A percentile compares a stretch with the other conserved stretches of the same genome.
Conservation (phyloP, 2,797 vertebrate genomes). For the Trematomus bernacchii region DNA sequence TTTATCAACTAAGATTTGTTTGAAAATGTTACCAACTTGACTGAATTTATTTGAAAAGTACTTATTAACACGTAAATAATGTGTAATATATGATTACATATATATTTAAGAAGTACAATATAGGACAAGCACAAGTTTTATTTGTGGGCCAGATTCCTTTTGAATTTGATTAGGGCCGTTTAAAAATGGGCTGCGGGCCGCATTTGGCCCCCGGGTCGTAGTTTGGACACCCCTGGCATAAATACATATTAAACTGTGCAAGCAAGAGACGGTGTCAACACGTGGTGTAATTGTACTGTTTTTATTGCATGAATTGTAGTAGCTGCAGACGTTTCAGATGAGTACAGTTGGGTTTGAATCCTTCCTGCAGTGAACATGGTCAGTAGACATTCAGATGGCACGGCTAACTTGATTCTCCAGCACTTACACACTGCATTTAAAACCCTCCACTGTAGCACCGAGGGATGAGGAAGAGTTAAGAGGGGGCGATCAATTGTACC, state of each 20-base stretch:
- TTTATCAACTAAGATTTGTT: too few species aligned
- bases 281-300: constrained; percentile 71
- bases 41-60: too few species aligned
- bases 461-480: not conserved
- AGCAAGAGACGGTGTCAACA: constrained; percentile 32
- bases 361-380: constrained; percentile 65
- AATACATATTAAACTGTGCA: not conserved
- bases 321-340: constrained; percentile 77
- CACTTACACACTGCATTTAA: constrained; percentile 73
- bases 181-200: too few species aligned
- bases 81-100: too few species aligned
- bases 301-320: constrained; percentile 88
- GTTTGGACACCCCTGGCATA: too few species aligned
- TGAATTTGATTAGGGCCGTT: too few species aligned
- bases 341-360: constrained; percentile 72
- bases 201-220: too few species aligned
- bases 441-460: constrained; percentile 32
- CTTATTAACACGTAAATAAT: too few species aligned
- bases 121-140: too few species aligned
- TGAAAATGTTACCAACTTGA: too few species aligned
- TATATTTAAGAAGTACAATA: too few species aligned
- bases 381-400: constrained; percentile 74
- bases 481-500: not conserved
- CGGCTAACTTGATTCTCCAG: constrained; percentile 53
- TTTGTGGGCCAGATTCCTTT: too few species aligned